Evolutionary conservation across 2,888 invertebrate genomes (phyloP).

Genomic region (Sesia bembeciformis): DNA sequence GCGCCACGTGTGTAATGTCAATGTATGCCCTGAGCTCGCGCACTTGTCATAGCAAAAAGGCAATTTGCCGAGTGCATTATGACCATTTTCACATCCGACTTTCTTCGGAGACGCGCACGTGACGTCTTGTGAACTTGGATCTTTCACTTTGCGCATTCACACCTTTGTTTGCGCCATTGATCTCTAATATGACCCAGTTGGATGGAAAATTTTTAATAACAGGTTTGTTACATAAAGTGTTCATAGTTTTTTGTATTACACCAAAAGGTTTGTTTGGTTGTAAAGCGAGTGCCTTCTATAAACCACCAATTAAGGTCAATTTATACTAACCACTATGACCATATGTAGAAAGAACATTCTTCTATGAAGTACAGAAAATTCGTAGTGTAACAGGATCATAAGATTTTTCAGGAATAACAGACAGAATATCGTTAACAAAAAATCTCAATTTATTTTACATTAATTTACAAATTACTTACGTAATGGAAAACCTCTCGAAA

Average conservation of each 20-base stretch:
- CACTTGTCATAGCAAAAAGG: slow-evolving; percentile 38
- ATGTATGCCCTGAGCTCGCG: slow-evolving; percentile 2
- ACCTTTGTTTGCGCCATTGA: slow-evolving; percentile 52
- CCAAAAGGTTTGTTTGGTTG: too few species aligned
- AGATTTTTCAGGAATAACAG: background rate
- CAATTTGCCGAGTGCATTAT: slow-evolving; percentile 56
- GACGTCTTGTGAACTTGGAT: slow-evolving; percentile 20
- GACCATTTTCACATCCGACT: slow-evolving; percentile 72
- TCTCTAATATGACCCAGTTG: slow-evolving; percentile 34
- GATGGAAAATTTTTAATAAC: slow-evolving; percentile 19
- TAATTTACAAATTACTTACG: slow-evolving; percentile 66
- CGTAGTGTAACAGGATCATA: background rate
- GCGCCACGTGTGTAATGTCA: background rate
- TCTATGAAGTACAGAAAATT: too few species aligned
- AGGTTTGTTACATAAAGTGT: too few species aligned
- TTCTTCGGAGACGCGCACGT: slow-evolving; percentile 40
- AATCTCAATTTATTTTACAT: slow-evolving; percentile 73
- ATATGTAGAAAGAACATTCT: too few species aligned
- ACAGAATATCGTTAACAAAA: slow-evolving; percentile 50
- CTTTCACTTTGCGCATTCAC: slow-evolving; percentile 40
- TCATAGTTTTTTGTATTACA: too few species aligned
- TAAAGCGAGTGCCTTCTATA: too few species aligned
- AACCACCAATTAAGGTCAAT: too few species aligned
- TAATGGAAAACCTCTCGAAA: slow-evolving; percentile 54
- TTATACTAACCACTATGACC: too few species aligned